Evolutionary conservation across 2,797 vertebrate species (phyloP).

Genomic region (Darevskia mixta): DNA sequence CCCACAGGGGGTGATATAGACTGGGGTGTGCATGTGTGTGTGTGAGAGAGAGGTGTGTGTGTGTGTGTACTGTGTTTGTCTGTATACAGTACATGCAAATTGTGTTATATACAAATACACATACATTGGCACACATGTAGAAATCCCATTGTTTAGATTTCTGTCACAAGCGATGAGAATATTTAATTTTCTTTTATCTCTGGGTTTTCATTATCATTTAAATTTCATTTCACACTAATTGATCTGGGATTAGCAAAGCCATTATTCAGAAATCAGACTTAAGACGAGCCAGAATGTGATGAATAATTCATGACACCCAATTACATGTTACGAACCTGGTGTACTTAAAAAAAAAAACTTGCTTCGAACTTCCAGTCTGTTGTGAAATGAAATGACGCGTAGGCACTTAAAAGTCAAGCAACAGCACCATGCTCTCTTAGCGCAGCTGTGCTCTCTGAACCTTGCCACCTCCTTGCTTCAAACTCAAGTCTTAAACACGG

Average conservation of each 20-base stretch:
- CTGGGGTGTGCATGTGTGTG: conserved; percentile 1
- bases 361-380: conserved; percentile 68
- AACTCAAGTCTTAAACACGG: not conserved
- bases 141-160: conserved; percentile 78
- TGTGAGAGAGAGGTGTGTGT: not conserved
- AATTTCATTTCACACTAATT: conserved; percentile 86
- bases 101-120: not conserved
- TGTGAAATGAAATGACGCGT: conserved; percentile 64
- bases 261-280: conserved; percentile 80
- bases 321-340: conserved; percentile 72
- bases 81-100: too few relatives aligned
- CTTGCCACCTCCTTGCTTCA: not conserved
- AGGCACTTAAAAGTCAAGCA: conserved; percentile 58
- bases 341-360: conserved; percentile 69
- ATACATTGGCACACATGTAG: not conserved
- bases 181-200: conserved; percentile 81
- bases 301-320: conserved; percentile 82
- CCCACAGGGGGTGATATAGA: conserved; percentile 11
- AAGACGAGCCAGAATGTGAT: conserved; percentile 77
- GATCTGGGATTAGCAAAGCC: conserved; percentile 83
- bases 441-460: conserved; percentile 35
- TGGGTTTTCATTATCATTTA: conserved; percentile 84
- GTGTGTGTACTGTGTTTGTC: not conserved
- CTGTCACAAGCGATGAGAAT: conserved; percentile 76
- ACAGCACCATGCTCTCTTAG: not conserved